Percentiles rank a stretch among this genome's conserved stretches.
Conservation (phyloP, 2,888 invertebrate species). For the Orchesella flavescens region DNA sequence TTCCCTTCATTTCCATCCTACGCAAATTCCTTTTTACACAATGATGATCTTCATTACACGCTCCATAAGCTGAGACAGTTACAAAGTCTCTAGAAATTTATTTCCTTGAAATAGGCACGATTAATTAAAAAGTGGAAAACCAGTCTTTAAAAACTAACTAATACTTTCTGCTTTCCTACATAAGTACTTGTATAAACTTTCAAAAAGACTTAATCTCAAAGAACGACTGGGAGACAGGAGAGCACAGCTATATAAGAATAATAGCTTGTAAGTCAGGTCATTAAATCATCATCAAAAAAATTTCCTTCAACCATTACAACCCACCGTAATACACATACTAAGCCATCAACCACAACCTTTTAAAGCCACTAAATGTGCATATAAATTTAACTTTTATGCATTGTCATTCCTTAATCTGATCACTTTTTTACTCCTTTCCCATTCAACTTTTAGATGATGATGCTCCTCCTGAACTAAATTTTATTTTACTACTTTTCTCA, state of each 20-base stretch:
- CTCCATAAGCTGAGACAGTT: conserved; percentile 47
- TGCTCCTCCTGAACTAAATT: background rate
- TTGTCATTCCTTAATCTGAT: conserved; percentile 58
- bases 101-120: conserved; percentile 50
- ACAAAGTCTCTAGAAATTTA: conserved; percentile 39
- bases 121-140: conserved; percentile 55
- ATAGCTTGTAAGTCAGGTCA: conserved; percentile 54
- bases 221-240: conserved; percentile 6
- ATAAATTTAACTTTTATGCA: conserved; percentile 56
- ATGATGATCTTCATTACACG: conserved; percentile 59
- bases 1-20: conserved; percentile 33
- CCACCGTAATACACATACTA: conserved; percentile 6
- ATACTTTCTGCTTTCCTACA: too few species aligned
- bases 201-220: conserved; percentile 12
- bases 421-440: conserved; percentile 20
- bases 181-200: background rate
- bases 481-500: too few species aligned
- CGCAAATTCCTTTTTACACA: conserved; percentile 40
- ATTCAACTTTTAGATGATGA: conserved; percentile 19
- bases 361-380: conserved; percentile 47
- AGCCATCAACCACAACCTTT: conserved; percentile 45
- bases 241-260: conserved; percentile 15
- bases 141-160: conserved; percentile 24
- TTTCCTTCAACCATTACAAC: conserved; percentile 52
- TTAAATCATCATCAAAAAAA: conserved; percentile 61